Evolutionary conservation across 2,113 vertebrate species (phyloP).

Genomic region (Myotis lucifugus): DNA sequence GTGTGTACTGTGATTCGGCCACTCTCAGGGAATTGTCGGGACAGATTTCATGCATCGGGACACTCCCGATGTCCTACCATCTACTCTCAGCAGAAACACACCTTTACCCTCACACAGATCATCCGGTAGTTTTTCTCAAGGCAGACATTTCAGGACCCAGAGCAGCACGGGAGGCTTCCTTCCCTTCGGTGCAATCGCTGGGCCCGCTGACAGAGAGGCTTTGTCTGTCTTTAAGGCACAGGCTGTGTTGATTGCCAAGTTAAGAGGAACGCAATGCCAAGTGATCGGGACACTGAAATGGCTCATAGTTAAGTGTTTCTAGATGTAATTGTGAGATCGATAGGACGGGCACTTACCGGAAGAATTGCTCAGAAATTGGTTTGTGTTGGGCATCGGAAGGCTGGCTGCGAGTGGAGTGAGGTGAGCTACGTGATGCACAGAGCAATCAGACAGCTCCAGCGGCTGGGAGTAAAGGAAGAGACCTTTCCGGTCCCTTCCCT

Average conservation of each 20-base stretch:
- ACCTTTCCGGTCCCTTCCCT: background rate
- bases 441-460: background rate
- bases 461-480: background rate
- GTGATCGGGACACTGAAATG: background rate
- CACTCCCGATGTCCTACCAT: background rate
- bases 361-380: conserved; percentile 59
- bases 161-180: background rate
- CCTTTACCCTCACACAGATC: background rate
- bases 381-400: background rate
- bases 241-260: background rate
- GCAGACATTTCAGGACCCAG: background rate
- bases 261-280: conserved; percentile 6
- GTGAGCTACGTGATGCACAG: background rate
- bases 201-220: background rate
- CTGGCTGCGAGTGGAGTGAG: background rate
- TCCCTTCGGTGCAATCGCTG: background rate
- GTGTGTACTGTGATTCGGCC: background rate
- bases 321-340: conserved; percentile 45
- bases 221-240: background rate
- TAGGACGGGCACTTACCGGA: background rate
- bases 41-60: background rate
- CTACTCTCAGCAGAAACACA: background rate
- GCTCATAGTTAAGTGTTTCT: conserved; percentile 47
- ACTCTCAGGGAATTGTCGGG: background rate
- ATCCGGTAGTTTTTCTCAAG: background rate